Evolutionary conservation across 92 coral and sea anemone species (phyloP).

Genomic region (Epizoanthus rinbou): DNA sequence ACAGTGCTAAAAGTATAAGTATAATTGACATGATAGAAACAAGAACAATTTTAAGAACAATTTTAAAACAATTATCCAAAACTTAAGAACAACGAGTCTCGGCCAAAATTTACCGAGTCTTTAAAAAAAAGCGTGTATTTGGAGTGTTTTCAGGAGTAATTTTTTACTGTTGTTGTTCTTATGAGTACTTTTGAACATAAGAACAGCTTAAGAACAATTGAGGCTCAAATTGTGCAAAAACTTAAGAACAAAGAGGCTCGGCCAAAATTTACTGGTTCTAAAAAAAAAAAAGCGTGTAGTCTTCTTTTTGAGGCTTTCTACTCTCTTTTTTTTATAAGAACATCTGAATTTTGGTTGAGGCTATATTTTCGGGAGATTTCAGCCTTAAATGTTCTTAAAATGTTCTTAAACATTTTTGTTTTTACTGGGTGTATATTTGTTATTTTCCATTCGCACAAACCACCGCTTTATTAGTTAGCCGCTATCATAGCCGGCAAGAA

Average conservation of each 20-base stretch:
- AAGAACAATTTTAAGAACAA: conserved; percentile 1
- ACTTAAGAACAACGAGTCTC: no score
- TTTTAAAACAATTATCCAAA: no score
- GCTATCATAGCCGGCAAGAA: conserved; percentile 22
- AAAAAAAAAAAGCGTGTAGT: conserved; percentile 13
- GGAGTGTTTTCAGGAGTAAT: no score
- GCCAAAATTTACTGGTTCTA: conserved; percentile 21
- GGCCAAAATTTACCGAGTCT: no score
- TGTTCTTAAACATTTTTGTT: conserved; percentile 9
- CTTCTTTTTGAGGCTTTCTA: conserved; percentile 23
- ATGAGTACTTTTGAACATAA: no score
- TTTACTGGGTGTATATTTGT: conserved; percentile 7
- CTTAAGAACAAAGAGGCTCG: no score
- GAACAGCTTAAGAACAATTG: no score
- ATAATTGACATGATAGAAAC: no score
- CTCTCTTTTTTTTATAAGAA: conserved; percentile 22
- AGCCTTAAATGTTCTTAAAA: conserved; percentile 19
- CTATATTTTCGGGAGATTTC: conserved; percentile 22
- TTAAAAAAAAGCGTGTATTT: no score
- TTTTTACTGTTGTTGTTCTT: no score
- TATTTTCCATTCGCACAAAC: conserved; percentile 19
- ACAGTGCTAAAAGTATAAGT: no score
- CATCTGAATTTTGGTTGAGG: conserved; percentile 25
- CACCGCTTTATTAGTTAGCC: conserved; percentile 1
- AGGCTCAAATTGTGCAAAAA: no score